Conservation (phyloP, 2,888 invertebrate genomes). For the Dastarcus helophoroides region DNA sequence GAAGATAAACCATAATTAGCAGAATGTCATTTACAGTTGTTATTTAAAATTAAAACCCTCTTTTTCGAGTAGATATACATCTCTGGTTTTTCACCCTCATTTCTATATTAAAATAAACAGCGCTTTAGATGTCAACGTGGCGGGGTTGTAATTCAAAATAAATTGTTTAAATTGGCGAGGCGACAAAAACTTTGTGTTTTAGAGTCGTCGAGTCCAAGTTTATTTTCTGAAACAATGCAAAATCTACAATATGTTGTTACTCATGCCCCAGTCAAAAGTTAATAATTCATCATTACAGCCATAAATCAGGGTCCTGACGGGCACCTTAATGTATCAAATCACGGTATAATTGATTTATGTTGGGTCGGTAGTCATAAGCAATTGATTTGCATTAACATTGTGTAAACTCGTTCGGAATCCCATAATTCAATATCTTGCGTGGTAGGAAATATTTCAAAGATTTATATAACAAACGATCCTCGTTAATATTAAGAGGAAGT, state of each 20-base stretch:
- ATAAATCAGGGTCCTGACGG: slow-evolving; percentile 33
- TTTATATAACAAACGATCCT: slow-evolving; percentile 15
- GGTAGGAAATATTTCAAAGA: slow-evolving; percentile 23
- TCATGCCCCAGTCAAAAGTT: slow-evolving; percentile 25
- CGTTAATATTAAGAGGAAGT: slow-evolving; percentile 3
- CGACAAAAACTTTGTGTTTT: no score
- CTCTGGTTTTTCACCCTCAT: slow-evolving; percentile 24
- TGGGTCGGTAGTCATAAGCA: slow-evolving; percentile 34
- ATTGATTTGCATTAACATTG: slow-evolving; percentile 39
- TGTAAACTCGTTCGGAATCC: slow-evolving; percentile 34
- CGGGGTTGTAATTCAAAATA: no score
- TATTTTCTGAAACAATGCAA: no score
- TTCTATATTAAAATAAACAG: slow-evolving; percentile 18
- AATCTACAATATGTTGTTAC: slow-evolving; percentile 16
- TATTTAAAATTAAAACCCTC: slow-evolving; percentile 39
- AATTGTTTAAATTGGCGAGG: no score
- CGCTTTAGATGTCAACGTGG: no score
- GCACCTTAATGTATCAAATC: slow-evolving; percentile 39
- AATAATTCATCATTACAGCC: slow-evolving; percentile 33
- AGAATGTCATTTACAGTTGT: slow-evolving; percentile 41
- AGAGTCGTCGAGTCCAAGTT: no score
- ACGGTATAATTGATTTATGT: slow-evolving; percentile 37
- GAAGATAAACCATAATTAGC: slow-evolving; percentile 42
- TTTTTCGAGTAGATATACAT: slow-evolving; percentile 23
- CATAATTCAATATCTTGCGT: slow-evolving; percentile 32